Base-by-base conservation (phyloP, 2,113 vertebrate genomes). In the Glaucidium brasilianum region DNA sequence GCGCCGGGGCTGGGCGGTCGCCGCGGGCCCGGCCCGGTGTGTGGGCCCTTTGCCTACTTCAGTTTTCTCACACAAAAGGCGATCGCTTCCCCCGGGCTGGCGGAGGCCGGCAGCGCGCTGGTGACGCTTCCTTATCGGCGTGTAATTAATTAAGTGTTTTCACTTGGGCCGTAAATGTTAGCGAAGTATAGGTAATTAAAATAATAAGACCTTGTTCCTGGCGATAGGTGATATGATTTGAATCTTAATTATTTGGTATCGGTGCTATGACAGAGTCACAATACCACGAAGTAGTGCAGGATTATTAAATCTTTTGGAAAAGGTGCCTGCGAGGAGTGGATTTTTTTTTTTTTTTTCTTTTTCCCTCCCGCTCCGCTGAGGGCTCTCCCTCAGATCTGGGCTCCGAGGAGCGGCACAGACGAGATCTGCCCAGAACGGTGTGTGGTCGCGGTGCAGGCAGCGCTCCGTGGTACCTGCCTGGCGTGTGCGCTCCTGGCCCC, bases 111-210 rank as follows among this genome's bases (percentile, higher is more conserved):
- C 72, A 53, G 74, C 41, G 68, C 47, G 41, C 58, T 47, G n/a
- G 35, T 15, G 60, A 30, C 90, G 66, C 85, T 84, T 78, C 58
- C 84, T 83, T 91, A 76, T 84, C 80, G 11, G 88, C 77, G 58
- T 35, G 63, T 45, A 53, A 50, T 86, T 95, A 92, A 85, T 81
- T 55, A 69, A 69, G 11, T 62, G 96, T 73, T 94, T 94, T 92
- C 73, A 29, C 73, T 73, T 10, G 55, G 30, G 79, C 87, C 56
- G 3, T 72, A 71, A 71, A 34, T 30, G 96, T 30, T 71, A 39
- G 79, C 45, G 92, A 88, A 79, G 71, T 72, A 15, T 17, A 45
- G 43, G 12, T 86, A 89, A 95, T 96, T 95, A 94, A 58, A 91
- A 79, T 90, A 90, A 93, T 84, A 58, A 75, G 88, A 66, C 35